Percentiles rank a stretch among this genome's conserved stretches.
phyloP scores from a whole-genome alignment of 2,797 vertebrate species.

The Pteropus rufus region DNA sequence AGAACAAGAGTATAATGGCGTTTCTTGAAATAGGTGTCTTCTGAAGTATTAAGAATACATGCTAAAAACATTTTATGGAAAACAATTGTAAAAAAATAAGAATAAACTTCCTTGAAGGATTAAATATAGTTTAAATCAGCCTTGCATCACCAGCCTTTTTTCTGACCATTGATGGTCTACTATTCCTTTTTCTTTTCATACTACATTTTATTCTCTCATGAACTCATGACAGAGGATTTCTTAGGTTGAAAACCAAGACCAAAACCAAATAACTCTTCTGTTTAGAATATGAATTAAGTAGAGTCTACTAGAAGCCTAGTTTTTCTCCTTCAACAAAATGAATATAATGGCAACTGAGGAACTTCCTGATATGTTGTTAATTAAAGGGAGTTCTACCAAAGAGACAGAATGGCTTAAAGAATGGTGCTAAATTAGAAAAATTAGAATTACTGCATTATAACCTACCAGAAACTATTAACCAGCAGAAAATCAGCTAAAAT shows the following conservation, averaged over 20 bases:
- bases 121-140: neutral
- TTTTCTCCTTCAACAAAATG: conserved; percentile 28
- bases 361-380: neutral
- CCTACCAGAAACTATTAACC: neutral
- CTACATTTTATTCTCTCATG: neutral
- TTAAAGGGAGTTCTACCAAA: neutral
- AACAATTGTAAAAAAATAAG: neutral
- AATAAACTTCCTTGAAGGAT: neutral
- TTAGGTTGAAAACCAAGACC: neutral
- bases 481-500: neutral
- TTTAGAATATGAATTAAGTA: neutral
- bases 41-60: neutral
- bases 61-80: neutral
- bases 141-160: neutral
- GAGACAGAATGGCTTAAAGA: neutral
- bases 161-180: neutral
- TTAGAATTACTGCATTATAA: neutral
- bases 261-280: neutral
- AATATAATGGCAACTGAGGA: neutral
- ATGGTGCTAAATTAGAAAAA: neutral
- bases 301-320: neutral
- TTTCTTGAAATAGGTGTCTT: neutral
- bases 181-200: neutral
- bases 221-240: neutral
- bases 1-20: neutral